phyloP scores from a whole-genome alignment of 2,888 invertebrate species.

The Lumbricus terrestris region DNA sequence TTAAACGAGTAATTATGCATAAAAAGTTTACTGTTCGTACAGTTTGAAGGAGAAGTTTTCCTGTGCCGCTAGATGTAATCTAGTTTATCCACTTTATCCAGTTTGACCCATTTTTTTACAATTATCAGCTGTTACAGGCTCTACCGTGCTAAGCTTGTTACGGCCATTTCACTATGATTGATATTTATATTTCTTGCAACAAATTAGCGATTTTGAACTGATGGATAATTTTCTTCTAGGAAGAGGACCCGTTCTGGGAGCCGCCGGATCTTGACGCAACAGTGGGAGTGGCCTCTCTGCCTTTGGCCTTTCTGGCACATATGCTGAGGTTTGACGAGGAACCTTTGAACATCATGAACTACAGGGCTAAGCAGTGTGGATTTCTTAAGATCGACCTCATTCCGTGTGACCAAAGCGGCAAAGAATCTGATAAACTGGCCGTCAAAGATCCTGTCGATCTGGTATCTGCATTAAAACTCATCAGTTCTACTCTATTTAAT shows the following conservation, averaged over 20 bases:
- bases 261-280: slow-evolving; percentile 39
- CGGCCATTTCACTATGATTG: no score
- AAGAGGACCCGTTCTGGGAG: slow-evolving; percentile 43
- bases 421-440: slow-evolving; percentile 34
- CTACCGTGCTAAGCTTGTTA: no score
- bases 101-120: no score
- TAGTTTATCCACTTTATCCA: no score
- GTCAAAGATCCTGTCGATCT: slow-evolving; percentile 41
- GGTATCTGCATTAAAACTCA: slow-evolving; percentile 29
- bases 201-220: not conserved
- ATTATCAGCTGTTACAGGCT: no score
- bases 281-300: slow-evolving; percentile 39
- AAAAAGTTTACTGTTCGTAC: no score
- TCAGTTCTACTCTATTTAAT: not conserved
- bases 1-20: not conserved
- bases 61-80: not conserved
- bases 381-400: slow-evolving; percentile 28
- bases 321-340: slow-evolving; percentile 40
- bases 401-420: slow-evolving; percentile 38
- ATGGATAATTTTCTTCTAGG: slow-evolving; percentile 32
- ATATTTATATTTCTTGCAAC: not conserved
- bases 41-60: not conserved
- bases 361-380: slow-evolving; percentile 34
- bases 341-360: slow-evolving; percentile 39
- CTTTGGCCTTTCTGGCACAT: slow-evolving; percentile 39